Conservation (phyloP, 1,140 invertebrate species). For the Druon quercuslanigerum region DNA sequence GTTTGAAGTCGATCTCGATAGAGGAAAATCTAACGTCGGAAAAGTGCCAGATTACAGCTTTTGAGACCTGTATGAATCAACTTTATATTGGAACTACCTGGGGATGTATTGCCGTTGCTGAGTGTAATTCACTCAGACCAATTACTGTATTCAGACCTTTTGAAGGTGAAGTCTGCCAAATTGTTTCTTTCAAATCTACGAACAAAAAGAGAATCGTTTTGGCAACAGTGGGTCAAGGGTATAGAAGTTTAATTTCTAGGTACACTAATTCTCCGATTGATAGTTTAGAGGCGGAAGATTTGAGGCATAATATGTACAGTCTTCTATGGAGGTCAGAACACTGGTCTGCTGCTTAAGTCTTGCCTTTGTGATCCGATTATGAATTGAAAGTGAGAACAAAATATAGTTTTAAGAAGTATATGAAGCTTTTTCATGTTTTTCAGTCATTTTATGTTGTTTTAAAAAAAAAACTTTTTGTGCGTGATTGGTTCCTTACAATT, state of each 20-base stretch:
- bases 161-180: conserved; percentile 84
- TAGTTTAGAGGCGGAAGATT: conserved; percentile 67
- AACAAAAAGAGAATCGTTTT: conserved; percentile 77
- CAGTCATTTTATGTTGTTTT: too few species aligned
- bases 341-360: conserved; percentile 80
- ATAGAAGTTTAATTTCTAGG: conserved; percentile 85
- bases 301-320: conserved; percentile 81
- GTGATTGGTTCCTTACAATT: too few species aligned
- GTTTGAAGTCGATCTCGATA: conserved; percentile 92
- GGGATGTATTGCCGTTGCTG: conserved; percentile 93
- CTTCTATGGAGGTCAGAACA: conserved; percentile 84
- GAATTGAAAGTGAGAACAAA: background rate
- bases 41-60: conserved; percentile 88
- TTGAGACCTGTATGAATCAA: conserved; percentile 82
- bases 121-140: conserved; percentile 85
- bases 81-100: conserved; percentile 93
- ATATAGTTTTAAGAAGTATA: background rate
- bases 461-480: too few species aligned
- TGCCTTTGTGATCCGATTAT: background rate
- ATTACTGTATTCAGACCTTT: conserved; percentile 94
- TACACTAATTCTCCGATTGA: conserved; percentile 79
- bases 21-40: conserved; percentile 90
- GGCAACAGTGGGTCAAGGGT: conserved; percentile 89
- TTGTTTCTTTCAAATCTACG: conserved; percentile 67
- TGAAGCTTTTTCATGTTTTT: background rate